Conservation (phyloP, 2,888 invertebrate genomes). For the Nemotelus pantherinus region DNA sequence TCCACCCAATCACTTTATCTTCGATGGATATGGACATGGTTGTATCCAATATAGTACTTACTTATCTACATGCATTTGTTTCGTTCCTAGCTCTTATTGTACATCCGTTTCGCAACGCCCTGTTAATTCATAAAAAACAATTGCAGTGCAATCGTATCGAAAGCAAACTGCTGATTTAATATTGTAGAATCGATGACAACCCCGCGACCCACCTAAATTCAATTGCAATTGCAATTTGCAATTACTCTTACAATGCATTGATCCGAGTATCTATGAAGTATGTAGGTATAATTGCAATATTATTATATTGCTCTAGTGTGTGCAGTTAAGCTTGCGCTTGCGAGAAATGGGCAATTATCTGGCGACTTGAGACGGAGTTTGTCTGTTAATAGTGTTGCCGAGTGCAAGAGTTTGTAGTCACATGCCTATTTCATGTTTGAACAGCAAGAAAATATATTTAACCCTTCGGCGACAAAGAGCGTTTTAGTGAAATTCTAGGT, state of each 20-base stretch:
- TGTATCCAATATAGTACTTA: conserved; percentile 11
- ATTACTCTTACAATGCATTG: not conserved
- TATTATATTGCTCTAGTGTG: not conserved
- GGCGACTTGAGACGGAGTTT: not conserved
- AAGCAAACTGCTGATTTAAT: conserved; percentile 27
- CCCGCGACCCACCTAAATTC: conserved; percentile 37
- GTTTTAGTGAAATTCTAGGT: too few species aligned
- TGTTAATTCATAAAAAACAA: conserved; percentile 18
- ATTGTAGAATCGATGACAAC: conserved; percentile 33
- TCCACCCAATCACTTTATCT: conserved; percentile 30
- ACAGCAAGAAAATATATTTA: too few species aligned
- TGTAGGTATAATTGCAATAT: conserved; percentile 15
- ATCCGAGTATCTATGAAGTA: not conserved
- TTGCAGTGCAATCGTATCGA: conserved; percentile 15
- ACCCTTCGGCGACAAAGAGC: too few species aligned
- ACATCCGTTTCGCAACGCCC: conserved; percentile 28
- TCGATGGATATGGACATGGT: not conserved
- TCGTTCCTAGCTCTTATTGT: not conserved
- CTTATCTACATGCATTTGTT: not conserved
- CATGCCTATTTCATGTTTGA: too few species aligned
- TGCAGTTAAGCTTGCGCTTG: conserved; percentile 14
- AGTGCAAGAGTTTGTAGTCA: not conserved
- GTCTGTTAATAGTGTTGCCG: conserved; percentile 11
- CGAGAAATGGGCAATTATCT: conserved; percentile 12
- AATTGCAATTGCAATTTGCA: conserved; percentile 40